Base-by-base conservation (phyloP, 2,888 invertebrate species). In the Proisotoma minuta region DNA sequence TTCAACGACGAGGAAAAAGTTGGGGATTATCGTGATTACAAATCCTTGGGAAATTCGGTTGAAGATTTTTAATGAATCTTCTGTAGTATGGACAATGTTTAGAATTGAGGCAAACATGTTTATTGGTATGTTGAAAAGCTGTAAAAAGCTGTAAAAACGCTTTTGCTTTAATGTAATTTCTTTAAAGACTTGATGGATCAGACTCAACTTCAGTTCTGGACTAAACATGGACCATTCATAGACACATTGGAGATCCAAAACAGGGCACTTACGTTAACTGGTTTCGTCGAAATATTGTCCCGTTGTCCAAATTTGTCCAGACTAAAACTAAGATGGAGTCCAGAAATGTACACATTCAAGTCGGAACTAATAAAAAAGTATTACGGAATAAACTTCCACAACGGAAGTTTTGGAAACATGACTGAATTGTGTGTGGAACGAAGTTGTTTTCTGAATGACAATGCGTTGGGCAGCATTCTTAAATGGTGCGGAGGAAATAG, bases 361-460 rank as follows among this genome's bases (percentile, higher is more conserved):
- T 67, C 72, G 1, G 72, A 72, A 29, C 59, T 72, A n/a, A 66
- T 72, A 8, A 69, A 65, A 56, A 72, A 72, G 51, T 72, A 72
- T 48, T 72, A 68, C 52, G 70, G 70, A 18, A 63, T 69, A 40
- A 66, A 68, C 53, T 69, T 72, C 34, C 57, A 69, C 40, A 69
- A 68, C 60, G 72, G 72, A 8, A 66, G 65, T 0, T 70, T 72
- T 49, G 60, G 62, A 3, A 66, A 65, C 27, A 59, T 72, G 26
- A 54, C 49, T 20, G 50, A 65, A 24, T 54, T 72, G 27, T 58
- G 34, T 4, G 68, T 72, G 20, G 70, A 72, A 51, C 57, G 59
- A 22, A 70, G 70, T 54, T 68, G 64, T 3, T 72, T 66, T 18
- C 56, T 72, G n/a, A 70, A 68, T 2, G 72, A 72, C 47, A 72